Conservation (phyloP, 2,888 invertebrate species). For the Tinea pellionella region DNA sequence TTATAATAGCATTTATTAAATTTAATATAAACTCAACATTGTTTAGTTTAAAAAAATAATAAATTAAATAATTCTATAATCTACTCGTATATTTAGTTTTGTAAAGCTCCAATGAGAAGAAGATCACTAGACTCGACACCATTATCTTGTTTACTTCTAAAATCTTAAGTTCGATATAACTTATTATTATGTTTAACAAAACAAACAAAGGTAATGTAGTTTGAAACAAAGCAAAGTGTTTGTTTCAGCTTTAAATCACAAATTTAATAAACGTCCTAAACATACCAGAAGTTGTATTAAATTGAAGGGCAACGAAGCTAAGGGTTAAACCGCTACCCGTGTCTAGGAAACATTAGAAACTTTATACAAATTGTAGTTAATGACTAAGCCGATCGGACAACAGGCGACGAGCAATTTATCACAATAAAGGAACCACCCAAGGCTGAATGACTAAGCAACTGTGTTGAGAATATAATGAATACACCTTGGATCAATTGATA, state of each 20-base stretch:
- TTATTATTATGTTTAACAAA: too few relatives aligned
- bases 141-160: not conserved
- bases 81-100: too few relatives aligned
- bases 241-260: conserved; percentile 19
- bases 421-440: conserved; percentile 26
- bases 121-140: too few relatives aligned
- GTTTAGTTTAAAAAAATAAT: too few relatives aligned
- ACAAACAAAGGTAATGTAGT: not conserved
- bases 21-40: too few relatives aligned
- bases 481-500: not conserved
- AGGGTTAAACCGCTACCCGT: conserved; percentile 32
- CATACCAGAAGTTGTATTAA: conserved; percentile 20
- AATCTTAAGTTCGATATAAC: not conserved
- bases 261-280: conserved; percentile 37
- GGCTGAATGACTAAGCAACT: conserved; percentile 10
- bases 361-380: conserved; percentile 49
- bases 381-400: conserved; percentile 28
- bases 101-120: too few relatives aligned
- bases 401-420: conserved; percentile 37
- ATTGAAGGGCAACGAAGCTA: conserved; percentile 31
- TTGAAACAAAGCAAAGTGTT: not conserved
- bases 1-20: too few relatives aligned
- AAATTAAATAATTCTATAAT: not conserved
- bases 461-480: not conserved
- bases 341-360: conserved; percentile 29